Evolutionary conservation across 2,797 vertebrate genomes (phyloP).

Genomic region (Typhlichthys subterraneus): DNA sequence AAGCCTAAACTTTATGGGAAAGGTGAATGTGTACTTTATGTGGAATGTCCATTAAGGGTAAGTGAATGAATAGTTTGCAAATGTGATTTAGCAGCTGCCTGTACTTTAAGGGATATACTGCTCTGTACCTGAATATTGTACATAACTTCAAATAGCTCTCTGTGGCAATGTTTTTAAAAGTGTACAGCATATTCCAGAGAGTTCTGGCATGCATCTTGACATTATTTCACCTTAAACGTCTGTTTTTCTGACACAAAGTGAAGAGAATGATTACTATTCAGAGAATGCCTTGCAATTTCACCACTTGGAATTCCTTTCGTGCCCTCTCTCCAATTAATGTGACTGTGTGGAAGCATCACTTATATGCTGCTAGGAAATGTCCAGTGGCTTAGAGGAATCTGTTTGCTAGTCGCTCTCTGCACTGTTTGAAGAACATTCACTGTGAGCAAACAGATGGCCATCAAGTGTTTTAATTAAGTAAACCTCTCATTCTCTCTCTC

Average conservation of each 20-base stretch:
- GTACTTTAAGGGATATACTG: conserved; percentile 24
- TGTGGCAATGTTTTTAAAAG: conserved; percentile 52
- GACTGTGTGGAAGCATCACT: conserved; percentile 10
- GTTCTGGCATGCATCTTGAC: conserved; percentile 35
- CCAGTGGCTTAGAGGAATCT: conserved; percentile 36
- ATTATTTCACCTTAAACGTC: conserved; percentile 48
- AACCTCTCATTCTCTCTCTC: conserved; percentile 31
- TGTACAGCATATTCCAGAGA: conserved; percentile 47
- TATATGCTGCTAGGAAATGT: conserved; percentile 25
- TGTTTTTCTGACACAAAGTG: conserved; percentile 44
- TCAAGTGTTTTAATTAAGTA: conserved; percentile 67
- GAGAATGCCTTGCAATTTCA: conserved; percentile 20
- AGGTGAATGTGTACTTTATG: conserved; percentile 58
- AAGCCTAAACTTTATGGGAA: conserved; percentile 45
- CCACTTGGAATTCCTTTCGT: conserved; percentile 23
- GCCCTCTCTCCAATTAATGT: conserved; percentile 6
- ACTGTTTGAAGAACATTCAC: conserved; percentile 52
- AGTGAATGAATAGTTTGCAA: conserved; percentile 53
- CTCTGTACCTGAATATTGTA: conserved; percentile 47
- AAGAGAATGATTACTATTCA: conserved; percentile 20
- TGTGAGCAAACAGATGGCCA: conserved; percentile 57
- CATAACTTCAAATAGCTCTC: conserved; percentile 43
- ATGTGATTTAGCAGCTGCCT: conserved; percentile 48
- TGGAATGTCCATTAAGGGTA: conserved; percentile 66
- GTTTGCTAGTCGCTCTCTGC: conserved; percentile 12